Evolutionary conservation across 2,797 vertebrate genomes (phyloP).

Genomic region (Morus bassanus): DNA sequence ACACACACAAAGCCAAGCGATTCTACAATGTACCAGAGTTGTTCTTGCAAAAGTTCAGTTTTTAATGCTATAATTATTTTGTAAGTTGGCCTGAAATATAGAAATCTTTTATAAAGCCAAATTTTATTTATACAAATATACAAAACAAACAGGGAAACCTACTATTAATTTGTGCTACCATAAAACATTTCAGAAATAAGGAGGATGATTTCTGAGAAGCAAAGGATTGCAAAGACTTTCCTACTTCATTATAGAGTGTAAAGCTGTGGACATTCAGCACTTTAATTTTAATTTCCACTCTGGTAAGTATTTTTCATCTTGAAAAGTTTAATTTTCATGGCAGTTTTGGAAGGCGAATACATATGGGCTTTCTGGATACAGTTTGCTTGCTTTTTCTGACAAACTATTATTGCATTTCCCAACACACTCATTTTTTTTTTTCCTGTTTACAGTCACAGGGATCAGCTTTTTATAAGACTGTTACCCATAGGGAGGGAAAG

Average conservation of each 20-base stretch:
- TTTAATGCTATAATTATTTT: neutral
- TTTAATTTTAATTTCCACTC: constrained; percentile 18
- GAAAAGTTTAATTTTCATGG: constrained; percentile 7
- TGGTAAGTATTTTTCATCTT: neutral
- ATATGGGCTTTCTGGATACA: neutral
- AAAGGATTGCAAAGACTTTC: neutral
- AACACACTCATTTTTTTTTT: neutral
- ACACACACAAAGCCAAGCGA: neutral
- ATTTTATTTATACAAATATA: neutral
- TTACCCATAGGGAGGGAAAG: neutral
- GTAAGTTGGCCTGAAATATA: neutral
- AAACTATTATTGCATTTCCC: constrained; percentile 17
- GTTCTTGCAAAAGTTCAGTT: neutral
- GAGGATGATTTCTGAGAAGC: neutral
- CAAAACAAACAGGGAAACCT: neutral
- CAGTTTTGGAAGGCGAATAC: neutral
- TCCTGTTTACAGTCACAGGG: constrained; percentile 10
- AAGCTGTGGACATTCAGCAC: neutral
- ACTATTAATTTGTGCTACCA: neutral
- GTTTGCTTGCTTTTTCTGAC: constrained; percentile 23
- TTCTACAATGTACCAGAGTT: neutral
- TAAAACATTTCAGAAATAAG: neutral
- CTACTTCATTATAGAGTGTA: neutral
- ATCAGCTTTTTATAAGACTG: constrained; percentile 2
- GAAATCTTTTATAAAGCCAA: neutral